Percentiles rank a stretch among this genome's conserved stretches.
These are phyloP conservation scores for Tautogolabrus adspersus DNA, from an alignment of 2,113 vertebrate genomes.

Conservation along the genomic window DNA sequence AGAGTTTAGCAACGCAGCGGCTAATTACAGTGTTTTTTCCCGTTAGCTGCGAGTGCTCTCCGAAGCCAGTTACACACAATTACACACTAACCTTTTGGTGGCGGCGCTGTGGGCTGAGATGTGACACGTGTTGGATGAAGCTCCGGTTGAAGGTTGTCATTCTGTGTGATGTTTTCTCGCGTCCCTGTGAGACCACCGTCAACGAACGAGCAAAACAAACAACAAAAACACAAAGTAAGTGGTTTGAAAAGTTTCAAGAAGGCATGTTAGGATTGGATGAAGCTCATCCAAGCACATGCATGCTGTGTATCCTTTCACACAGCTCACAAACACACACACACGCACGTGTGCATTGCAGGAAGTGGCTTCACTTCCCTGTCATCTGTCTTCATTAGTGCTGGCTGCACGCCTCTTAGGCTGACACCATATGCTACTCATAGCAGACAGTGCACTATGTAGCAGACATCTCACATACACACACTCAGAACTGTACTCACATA, in stretches of 20 bases:
- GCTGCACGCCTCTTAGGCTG: conserved; percentile 80
- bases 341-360: conserved; percentile 53
- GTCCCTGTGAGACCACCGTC: conserved; percentile 81
- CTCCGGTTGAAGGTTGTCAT: conserved; percentile 81
- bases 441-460: conserved; percentile 63
- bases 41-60: conserved; percentile 57
- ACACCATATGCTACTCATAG: conserved; percentile 81
- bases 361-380: conserved; percentile 71
- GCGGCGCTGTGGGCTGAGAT: conserved; percentile 64
- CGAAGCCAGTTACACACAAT: conserved; percentile 62
- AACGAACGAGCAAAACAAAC: conserved; percentile 13
- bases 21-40: conserved; percentile 74
- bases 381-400: conserved; percentile 86
- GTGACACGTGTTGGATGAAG: conserved; percentile 71
- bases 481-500: conserved; percentile 35
- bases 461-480: conserved; percentile 55
- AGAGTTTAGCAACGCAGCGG: conserved; percentile 45
- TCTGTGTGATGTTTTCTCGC: conserved; percentile 85
- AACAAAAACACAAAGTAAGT: conserved; percentile 6
- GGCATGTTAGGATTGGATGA: conserved; percentile 36
- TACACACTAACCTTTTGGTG: conserved; percentile 79
- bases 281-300: conserved; percentile 30
- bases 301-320: background rate
- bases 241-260: background rate
- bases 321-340: conserved; percentile 57